phyloP scores from a whole-genome alignment of 2,113 vertebrate genomes.

The human (Homo sapiens) region GRCh38 chr5:19656001-19656500 shows the following conservation, averaged over 20 bases:
- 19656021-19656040: constrained; percentile 44
- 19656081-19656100: constrained; percentile 57
- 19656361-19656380: background rate
- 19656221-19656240: background rate
- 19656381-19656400: background rate
- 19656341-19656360: background rate
- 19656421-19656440: background rate
- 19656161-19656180: background rate
- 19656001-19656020: constrained; percentile 55
- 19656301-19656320: background rate
- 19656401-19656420: background rate
- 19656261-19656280: constrained; percentile 16
- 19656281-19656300: background rate
- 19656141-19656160: constrained; percentile 53
- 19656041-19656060: constrained; percentile 76
- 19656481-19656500: background rate
- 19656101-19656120: constrained; percentile 69
- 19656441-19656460: background rate
- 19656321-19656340: background rate
- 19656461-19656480: background rate
- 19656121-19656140: constrained; percentile 45
- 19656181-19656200: background rate
- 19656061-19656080: constrained; percentile 54
- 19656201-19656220: background rate
- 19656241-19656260: background rate